phyloP scores from a whole-genome alignment of 2,888 invertebrate genomes.

The Cylloceria caligata region DNA sequence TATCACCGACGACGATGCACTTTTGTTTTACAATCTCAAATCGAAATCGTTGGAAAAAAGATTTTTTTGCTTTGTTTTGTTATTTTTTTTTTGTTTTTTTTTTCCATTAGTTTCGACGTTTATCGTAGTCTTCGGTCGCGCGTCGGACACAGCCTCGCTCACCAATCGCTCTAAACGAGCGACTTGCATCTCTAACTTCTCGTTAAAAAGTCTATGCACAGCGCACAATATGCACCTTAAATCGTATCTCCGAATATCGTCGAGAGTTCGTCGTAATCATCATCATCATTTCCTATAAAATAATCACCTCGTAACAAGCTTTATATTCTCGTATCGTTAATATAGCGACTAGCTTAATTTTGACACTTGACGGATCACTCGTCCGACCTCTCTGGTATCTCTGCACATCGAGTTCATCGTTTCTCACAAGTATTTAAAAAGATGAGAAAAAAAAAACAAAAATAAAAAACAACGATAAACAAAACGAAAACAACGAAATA shows the following conservation, averaged over 20 bases:
- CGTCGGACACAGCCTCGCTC: conserved; percentile 52
- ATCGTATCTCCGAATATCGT: conserved; percentile 16
- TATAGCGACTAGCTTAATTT: conserved; percentile 83
- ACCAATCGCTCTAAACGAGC: conserved; percentile 23
- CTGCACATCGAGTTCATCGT: conserved; percentile 19
- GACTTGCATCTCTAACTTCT: conserved; percentile 13
- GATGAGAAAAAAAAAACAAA: background rate
- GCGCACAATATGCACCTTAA: conserved; percentile 57
- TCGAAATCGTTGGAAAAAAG: conserved; percentile 53
- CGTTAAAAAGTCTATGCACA: conserved; percentile 58
- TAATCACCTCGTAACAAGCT: conserved; percentile 77
- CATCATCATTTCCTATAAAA: conserved; percentile 71
- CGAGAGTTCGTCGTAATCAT: conserved; percentile 51
- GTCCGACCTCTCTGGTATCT: conserved; percentile 65
- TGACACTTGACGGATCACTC: conserved; percentile 79
- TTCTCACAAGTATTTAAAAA: conserved; percentile 3
- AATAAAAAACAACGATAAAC: conserved; percentile 11
- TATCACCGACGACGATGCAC: conserved; percentile 58
- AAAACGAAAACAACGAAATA: conserved; percentile 34
- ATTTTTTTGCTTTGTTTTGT: conserved; percentile 21
- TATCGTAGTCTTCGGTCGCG: conserved; percentile 29
- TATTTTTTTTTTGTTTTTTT: conserved; percentile 19
- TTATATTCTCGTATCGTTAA: conserved; percentile 73
- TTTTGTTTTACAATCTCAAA: conserved; percentile 48
- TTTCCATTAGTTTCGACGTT: conserved; percentile 12